phyloP scores from a whole-genome alignment of 2,888 invertebrate genomes.

The Drosophila stalkeri region DNA sequence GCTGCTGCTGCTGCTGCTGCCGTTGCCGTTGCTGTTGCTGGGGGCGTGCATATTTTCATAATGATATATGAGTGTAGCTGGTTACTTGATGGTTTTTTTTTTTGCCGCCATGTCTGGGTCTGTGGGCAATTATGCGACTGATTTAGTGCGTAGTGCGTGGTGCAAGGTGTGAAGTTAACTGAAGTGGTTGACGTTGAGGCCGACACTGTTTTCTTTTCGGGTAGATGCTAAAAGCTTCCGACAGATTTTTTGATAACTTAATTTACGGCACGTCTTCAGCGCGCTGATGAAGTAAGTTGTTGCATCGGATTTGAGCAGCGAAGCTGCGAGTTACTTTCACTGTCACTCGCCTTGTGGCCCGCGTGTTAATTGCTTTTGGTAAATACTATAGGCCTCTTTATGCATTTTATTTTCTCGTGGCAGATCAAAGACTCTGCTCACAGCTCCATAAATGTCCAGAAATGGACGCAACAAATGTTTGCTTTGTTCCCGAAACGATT shows the following conservation, averaged over 20 bases:
- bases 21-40: not conserved
- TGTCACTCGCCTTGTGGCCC: constrained; percentile 61
- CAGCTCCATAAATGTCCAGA: constrained; percentile 36
- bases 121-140: constrained; percentile 73
- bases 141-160: constrained; percentile 72
- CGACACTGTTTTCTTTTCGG: constrained; percentile 36
- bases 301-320: constrained; percentile 21
- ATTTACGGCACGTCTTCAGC: constrained; percentile 68
- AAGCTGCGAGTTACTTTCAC: constrained; percentile 66
- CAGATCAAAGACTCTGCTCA: constrained; percentile 23
- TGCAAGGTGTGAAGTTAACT: constrained; percentile 76
- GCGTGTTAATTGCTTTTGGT: constrained; percentile 64
- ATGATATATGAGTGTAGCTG: constrained; percentile 66
- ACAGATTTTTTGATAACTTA: constrained; percentile 78
- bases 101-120: constrained; percentile 4
- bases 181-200: constrained; percentile 36
- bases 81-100: constrained; percentile 23
- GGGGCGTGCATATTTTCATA: constrained; percentile 75
- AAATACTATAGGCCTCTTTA: constrained; percentile 13
- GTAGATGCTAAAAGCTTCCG: constrained; percentile 78
- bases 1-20: constrained; percentile 12
- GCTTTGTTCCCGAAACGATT: constrained; percentile 44
- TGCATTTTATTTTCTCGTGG: constrained; percentile 1
- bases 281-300: constrained; percentile 66
- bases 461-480: constrained; percentile 24